A percentile compares a stretch with the other conserved stretches of the same genome.
phyloP scores from a whole-genome alignment of 2,797 vertebrate genomes.

The Streptopelia turtur region DNA sequence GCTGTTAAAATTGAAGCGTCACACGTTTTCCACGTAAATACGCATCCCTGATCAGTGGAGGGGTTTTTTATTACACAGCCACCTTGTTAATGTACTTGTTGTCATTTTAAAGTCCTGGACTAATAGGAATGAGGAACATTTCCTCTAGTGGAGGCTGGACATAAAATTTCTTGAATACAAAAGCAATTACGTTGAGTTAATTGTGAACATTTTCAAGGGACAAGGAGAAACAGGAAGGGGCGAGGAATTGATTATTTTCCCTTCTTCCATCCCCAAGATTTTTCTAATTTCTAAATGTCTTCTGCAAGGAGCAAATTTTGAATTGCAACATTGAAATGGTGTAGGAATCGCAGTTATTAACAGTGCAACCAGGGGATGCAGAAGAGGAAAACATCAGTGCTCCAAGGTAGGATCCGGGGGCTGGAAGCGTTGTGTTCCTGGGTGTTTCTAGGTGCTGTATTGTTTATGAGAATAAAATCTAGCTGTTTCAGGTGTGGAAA shows the following conservation, averaged over 20 bases:
- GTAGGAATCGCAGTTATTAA: neutral
- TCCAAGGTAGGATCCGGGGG: neutral
- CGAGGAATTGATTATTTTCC: neutral
- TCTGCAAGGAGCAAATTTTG: neutral
- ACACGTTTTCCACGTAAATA: neutral
- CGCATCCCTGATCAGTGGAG: neutral
- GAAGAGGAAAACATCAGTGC: neutral
- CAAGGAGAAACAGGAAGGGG: neutral
- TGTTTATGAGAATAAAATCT: neutral
- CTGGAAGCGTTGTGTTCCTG: neutral
- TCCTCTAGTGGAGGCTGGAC: neutral
- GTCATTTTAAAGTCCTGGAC: slow-evolving; percentile 31
- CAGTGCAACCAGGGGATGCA: neutral
- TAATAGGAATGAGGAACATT: slow-evolving; percentile 13
- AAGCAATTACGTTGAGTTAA: slow-evolving; percentile 25
- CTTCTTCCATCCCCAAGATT: neutral
- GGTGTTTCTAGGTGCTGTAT: neutral
- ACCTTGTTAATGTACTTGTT: neutral
- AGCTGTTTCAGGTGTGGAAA: neutral
- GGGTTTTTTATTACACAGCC: neutral
- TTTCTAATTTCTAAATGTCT: neutral
- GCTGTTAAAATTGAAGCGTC: neutral
- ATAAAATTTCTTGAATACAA: slow-evolving; percentile 36
- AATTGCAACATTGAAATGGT: neutral
- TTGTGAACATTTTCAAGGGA: neutral